Conservation (phyloP, 2,797 vertebrate genomes). For the Parambassis ranga region DNA sequence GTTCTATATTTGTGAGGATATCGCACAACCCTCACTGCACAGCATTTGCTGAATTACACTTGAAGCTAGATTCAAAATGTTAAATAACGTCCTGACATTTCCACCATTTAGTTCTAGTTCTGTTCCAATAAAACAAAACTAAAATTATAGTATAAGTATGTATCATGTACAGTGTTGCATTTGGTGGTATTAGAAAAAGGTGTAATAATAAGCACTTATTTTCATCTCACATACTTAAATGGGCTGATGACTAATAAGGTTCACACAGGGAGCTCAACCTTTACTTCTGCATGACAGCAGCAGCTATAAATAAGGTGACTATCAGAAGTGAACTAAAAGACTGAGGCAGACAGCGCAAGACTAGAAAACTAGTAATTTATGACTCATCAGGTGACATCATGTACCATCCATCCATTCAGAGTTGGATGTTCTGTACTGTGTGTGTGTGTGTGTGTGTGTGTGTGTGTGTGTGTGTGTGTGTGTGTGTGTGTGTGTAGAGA, state of each 20-base stretch:
- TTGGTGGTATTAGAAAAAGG: neutral
- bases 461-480: neutral
- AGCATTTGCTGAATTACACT: neutral
- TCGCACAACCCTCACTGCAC: neutral
- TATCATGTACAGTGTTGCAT: too few relatives aligned
- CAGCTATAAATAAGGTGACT: constrained; percentile 20
- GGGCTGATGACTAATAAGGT: constrained; percentile 31
- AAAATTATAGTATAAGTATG: too few relatives aligned
- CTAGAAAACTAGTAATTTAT: constrained; percentile 34
- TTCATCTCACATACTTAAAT: neutral
- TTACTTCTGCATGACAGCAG: constrained; percentile 15
- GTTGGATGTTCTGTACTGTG: constrained; percentile 1
- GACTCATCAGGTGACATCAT: constrained; percentile 46
- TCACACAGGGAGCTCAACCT: constrained; percentile 8
- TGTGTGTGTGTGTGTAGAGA: neutral
- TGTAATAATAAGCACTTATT: too few relatives aligned
- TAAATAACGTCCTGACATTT: neutral
- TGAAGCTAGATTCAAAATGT: neutral
- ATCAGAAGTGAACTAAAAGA: neutral
- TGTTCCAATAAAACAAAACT: too few relatives aligned
- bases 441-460: neutral
- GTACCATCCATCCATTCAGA: constrained; percentile 26
- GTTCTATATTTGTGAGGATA: too few relatives aligned
- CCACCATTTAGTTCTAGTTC: too few relatives aligned
- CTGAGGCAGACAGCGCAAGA: neutral